phyloP scores from a whole-genome alignment of 1,140 invertebrate genomes.

The Caenorhabditis inopinata region DNA sequence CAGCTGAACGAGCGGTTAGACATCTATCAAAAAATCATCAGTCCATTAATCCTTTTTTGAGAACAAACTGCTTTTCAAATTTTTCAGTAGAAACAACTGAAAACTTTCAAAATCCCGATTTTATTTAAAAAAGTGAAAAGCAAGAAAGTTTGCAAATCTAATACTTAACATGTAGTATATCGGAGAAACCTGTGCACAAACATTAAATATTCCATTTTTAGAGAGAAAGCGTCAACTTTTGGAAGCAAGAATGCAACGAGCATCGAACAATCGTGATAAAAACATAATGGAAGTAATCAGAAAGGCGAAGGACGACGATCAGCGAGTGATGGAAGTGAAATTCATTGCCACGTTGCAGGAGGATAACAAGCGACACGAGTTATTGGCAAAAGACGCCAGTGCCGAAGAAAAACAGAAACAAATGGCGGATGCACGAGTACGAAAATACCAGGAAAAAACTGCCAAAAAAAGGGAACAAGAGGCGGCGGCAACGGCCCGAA shows the following conservation, averaged over 20 bases:
- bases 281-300: slow-evolving; percentile 56
- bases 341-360: slow-evolving; percentile 55
- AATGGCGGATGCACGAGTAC: slow-evolving; percentile 48
- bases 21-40: too few relatives aligned
- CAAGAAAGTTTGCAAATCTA: too few relatives aligned
- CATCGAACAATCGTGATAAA: slow-evolving; percentile 55
- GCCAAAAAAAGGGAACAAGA: slow-evolving; percentile 42
- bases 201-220: background rate
- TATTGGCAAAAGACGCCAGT: slow-evolving; percentile 43
- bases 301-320: slow-evolving; percentile 55
- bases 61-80: too few relatives aligned
- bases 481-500: background rate
- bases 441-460: slow-evolving; percentile 48
- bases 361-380: slow-evolving; percentile 44
- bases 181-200: too few relatives aligned
- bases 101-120: too few relatives aligned
- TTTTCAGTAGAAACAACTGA: too few relatives aligned
- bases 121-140: too few relatives aligned
- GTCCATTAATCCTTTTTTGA: too few relatives aligned
- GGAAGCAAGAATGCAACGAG: slow-evolving; percentile 34
- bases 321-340: slow-evolving; percentile 50
- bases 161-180: too few relatives aligned
- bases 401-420: slow-evolving; percentile 42
- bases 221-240: slow-evolving; percentile 10
- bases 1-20: too few relatives aligned